Conservation (phyloP, 2,797 vertebrate genomes). For the Phoxinus dragarum region DNA sequence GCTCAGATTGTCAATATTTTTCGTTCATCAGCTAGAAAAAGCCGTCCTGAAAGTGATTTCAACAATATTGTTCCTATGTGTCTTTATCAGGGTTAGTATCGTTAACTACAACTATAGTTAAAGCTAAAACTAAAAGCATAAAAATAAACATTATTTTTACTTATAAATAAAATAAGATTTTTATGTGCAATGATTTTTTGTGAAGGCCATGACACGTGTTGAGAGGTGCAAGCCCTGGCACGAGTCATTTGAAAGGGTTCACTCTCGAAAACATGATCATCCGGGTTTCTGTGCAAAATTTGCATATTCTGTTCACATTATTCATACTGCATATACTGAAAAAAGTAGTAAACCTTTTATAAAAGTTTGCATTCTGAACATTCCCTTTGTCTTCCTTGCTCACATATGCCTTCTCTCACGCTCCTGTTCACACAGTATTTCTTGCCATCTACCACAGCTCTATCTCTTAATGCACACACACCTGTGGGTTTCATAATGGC, state of each 20-base stretch:
- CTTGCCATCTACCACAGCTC: conserved; percentile 13
- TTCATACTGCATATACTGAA: not conserved
- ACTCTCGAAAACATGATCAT: not conserved
- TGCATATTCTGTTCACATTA: not conserved
- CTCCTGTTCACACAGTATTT: not conserved
- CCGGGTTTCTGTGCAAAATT: not conserved
- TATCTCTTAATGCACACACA: conserved; percentile 30
- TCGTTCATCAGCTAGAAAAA: not conserved
- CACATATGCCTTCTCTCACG: not conserved
- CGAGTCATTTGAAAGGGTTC: not conserved
- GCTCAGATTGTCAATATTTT: not conserved
- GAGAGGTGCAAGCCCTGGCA: not conserved
- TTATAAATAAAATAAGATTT: not conserved
- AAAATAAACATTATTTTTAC: not conserved
- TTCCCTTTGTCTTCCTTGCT: not conserved
- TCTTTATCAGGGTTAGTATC: not conserved
- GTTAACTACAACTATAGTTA: not conserved
- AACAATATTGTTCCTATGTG: not conserved
- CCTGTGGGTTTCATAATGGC: conserved; percentile 31
- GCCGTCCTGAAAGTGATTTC: not conserved
- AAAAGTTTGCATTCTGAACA: not conserved
- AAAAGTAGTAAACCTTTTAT: not conserved
- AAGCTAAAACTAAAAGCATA: not conserved
- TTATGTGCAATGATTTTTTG: not conserved
- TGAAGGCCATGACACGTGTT: no score